Base-by-base conservation (phyloP, 2,113 vertebrate genomes). In the Oxygymnocypris stewartii region DNA sequence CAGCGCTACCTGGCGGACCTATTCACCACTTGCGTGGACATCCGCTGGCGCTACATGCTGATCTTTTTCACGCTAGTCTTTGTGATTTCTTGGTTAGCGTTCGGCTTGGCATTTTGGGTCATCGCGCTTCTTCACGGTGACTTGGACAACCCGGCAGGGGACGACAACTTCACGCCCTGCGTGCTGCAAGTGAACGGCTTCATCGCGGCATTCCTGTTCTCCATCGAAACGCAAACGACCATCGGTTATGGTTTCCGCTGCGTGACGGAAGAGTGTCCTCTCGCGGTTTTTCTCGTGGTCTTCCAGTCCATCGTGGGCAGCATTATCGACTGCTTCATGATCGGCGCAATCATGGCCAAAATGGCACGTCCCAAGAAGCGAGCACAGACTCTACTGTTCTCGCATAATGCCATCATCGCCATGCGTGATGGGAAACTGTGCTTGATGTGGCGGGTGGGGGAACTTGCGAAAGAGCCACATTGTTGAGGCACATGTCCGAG, bases 241-340 rank as follows among this genome's bases (percentile, higher is more conserved):
- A 99, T 99, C 0, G 98, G 98, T 84, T 99, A 99, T 0, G 98
- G 98, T 84, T 98, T 98, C 92, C 98, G 98, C 85, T 99, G 97
- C 0, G 97, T 99, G 90, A 99, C 98, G 0, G 98, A 99, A 92
- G 98, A 99, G 91, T 99, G 98, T 85, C 98, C 98, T 0, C 93
- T 97, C 0, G 98, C 98, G 0, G 97, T 99, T 87, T 98, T 99
- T 91, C 96, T 99, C 96, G 98, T 99, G 91, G 98, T 99, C 88
- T 97, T 98, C 16, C 98, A 99, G 94, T 98, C 97, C 86, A 99
- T 99, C 0, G 96, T 99, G 85, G 98, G 98, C 75, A 99, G 98
- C 91, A 98, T 99, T 90, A 99, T 99, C 1, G 98, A 99, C 94
- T 99, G 97, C 85, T 99, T 99, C 93, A 98, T 99, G 97, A 99